Conservation (phyloP, 1,140 invertebrate species). For the Drosophila bocqueti region DNA sequence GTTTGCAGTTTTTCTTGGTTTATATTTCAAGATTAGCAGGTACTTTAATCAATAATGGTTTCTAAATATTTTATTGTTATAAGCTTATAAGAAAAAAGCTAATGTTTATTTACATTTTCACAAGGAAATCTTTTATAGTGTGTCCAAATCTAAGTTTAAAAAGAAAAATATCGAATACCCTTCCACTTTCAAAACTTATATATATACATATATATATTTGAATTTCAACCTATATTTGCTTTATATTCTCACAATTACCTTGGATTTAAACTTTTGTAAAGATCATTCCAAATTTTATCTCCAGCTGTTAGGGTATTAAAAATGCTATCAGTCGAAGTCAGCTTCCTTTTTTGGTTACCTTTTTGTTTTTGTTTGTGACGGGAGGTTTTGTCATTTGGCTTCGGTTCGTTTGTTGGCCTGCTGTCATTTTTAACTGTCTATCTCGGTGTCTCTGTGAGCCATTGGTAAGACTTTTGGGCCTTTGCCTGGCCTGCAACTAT, state of each 20-base stretch:
- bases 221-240: not conserved
- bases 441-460: slow-evolving; percentile 42
- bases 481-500: slow-evolving; percentile 47
- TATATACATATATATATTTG: no score
- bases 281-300: not conserved
- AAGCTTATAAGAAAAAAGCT: no score
- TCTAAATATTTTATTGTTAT: not conserved
- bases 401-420: slow-evolving; percentile 62
- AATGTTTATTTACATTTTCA: no score
- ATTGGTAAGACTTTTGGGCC: slow-evolving; percentile 34
- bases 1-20: not conserved
- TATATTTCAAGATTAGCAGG: not conserved
- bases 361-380: slow-evolving; percentile 27
- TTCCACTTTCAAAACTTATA: no score
- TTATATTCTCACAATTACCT: not conserved
- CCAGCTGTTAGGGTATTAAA: not conserved
- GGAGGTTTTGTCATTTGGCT: slow-evolving; percentile 57
- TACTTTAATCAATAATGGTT: not conserved
- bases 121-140: no score
- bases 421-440: slow-evolving; percentile 81
- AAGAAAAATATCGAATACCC: no score
- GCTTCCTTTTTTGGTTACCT: slow-evolving; percentile 18
- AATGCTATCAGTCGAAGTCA: no score
- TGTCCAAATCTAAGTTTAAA: no score
- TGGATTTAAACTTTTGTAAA: not conserved